phyloP scores from a whole-genome alignment of 1,140 invertebrate species.

The Stratiolaelaps scimitus region DNA sequence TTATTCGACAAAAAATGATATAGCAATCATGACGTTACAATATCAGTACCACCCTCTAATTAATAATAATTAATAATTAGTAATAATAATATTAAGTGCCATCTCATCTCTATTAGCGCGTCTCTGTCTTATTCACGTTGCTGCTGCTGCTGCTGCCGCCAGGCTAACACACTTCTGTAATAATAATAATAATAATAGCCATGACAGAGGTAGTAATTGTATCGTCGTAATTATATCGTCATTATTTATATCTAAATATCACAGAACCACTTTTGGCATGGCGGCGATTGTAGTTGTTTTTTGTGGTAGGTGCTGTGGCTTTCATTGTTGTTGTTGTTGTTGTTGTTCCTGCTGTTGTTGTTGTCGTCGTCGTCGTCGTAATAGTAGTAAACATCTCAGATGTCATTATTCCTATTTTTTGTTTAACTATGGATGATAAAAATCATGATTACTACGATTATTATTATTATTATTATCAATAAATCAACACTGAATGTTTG shows the following conservation, averaged over 20 bases:
- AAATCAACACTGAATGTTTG: no score
- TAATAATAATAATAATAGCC: not conserved
- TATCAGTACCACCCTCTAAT: not conserved
- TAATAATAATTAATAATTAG: not conserved
- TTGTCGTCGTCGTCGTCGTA: no score
- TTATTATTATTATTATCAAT: no score
- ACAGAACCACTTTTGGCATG: slow-evolving; percentile 29
- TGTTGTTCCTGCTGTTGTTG: no score
- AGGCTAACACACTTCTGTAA: not conserved
- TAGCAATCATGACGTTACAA: not conserved
- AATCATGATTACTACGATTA: no score
- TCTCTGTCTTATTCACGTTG: not conserved
- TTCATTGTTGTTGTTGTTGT: not conserved
- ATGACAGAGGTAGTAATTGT: slow-evolving; percentile 12
- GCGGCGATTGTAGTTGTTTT: slow-evolving; percentile 17
- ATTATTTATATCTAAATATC: slow-evolving; percentile 27
- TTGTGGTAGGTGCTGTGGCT: slow-evolving; percentile 17
- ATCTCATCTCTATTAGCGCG: no score
- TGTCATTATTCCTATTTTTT: no score
- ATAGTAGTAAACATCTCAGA: no score
- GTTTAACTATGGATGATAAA: no score
- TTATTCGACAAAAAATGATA: not conserved
- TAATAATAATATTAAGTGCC: not conserved
- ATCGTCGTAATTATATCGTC: not conserved
- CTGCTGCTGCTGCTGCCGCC: not conserved